phyloP scores from a whole-genome alignment of 1,140 invertebrate genomes.

The Trachelipus rathkii region DNA sequence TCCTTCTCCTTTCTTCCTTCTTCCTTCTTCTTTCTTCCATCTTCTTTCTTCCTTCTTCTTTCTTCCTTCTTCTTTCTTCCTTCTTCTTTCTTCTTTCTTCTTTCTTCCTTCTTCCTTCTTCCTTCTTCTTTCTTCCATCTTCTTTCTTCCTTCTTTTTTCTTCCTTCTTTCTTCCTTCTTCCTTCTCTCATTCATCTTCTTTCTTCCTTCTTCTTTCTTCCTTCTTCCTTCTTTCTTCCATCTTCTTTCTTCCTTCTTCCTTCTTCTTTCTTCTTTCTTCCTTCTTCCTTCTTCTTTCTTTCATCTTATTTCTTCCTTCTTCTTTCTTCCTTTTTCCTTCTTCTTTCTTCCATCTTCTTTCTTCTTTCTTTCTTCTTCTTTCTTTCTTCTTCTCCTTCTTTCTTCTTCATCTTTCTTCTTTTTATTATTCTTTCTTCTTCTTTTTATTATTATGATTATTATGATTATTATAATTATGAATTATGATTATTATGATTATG shows the following conservation, averaged over 20 bases:
- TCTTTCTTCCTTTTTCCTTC: constrained; percentile 4
- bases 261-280: constrained; percentile 9
- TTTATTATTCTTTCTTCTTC: no score
- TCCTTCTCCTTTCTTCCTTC: no score
- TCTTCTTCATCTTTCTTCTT: constrained; percentile 6
- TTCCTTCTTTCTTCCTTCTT: constrained; percentile 9
- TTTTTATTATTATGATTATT: no score
- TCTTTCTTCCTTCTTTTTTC: constrained; percentile 9
- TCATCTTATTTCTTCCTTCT: no score
- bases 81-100: constrained; percentile 9
- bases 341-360: no score
- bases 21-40: no score
- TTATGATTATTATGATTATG: no score
- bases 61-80: constrained; percentile 8
- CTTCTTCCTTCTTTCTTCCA: no score
- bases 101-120: constrained; percentile 9
- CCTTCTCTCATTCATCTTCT: no score
- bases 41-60: constrained; percentile 2
- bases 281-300: neutral
- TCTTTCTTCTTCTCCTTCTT: neutral
- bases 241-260: no score
- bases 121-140: no score
- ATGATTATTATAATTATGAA: no score
- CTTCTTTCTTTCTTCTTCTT: neutral
- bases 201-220: constrained; percentile 9